Base-by-base conservation (phyloP, 2,113 vertebrate species). In the Osmerus eperlanus region DNA sequence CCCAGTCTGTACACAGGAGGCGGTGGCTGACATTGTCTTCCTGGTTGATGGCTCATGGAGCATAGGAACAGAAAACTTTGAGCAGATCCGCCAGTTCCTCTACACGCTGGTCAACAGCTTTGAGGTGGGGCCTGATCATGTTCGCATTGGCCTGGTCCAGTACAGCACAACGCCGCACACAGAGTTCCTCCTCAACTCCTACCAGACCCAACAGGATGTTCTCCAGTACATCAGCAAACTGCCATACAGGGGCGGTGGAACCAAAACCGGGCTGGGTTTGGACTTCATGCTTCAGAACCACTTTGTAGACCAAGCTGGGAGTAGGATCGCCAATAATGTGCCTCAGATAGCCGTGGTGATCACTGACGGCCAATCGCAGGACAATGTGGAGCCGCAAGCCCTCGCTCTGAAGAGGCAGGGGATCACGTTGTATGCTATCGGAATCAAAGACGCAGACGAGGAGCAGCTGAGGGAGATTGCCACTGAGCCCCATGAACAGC, bases 11-110 rank as follows among this genome's bases (percentile, higher is more conserved):
- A 94, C 83, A 83, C 92, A 90, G 71, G 82, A 92, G 90, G 91
- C 91, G 0, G 88, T 94, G 65, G 96, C 95, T 11, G 95, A 98
- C 92, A 92, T 97, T 89, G 91, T 97, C 86, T 96, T 98, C 93
- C 87, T 97, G 93, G 95, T 97, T 78, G 96, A 98, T 86, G 93
- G 94, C 53, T 96, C 95, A 36, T 93, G 94, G 94, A 96, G 91
- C 89, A 84, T 94, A 83, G 95, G 95, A 56, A 74, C 85, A 2
- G 87, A 93, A 23, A 95, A 94, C 85, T 97, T 97, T 79, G 87
- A 94, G 82, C 93, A 94, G 21, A 70, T 97, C 75, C 93, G 88
- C 55, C 90, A 86, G 81, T 98, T 98, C 90, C 92, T 98, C 13
- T 88, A 83, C 89, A 94, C 92, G 76, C 91, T 96, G 89, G 81